Evolutionary conservation across 2,888 invertebrate genomes (phyloP).

Genomic region (Oxytorus armatus): DNA sequence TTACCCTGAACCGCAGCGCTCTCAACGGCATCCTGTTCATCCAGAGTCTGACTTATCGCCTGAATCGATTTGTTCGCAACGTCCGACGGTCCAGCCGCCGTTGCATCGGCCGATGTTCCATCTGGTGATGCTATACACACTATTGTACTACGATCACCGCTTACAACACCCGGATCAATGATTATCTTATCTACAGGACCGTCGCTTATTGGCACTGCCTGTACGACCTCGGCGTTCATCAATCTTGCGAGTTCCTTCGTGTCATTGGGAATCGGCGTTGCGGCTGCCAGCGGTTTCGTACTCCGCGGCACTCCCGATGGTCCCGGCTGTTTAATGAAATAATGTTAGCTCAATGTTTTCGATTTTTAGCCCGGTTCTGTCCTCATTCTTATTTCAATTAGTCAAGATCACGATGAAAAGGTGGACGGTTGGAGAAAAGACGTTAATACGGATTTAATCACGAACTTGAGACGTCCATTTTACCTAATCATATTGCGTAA

Average conservation of each 20-base stretch:
- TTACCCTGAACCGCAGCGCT: conserved; percentile 72
- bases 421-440: too few relatives aligned
- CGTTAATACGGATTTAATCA: too few relatives aligned
- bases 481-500: too few relatives aligned
- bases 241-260: conserved; percentile 73
- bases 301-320: conserved; percentile 5
- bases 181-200: conserved; percentile 75
- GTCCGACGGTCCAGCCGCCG: not conserved
- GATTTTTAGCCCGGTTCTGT: too few relatives aligned
- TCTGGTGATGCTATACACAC: conserved; percentile 69
- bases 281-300: conserved; percentile 26
- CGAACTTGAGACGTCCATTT: too few relatives aligned
- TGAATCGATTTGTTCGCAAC: conserved; percentile 75
- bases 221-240: conserved; percentile 77
- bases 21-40: conserved; percentile 77
- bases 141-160: conserved; percentile 74
- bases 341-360: too few relatives aligned
- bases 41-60: conserved; percentile 74
- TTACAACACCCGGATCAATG: conserved; percentile 76
- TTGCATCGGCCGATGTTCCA: not conserved
- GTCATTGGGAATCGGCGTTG: conserved; percentile 67
- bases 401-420: too few relatives aligned
- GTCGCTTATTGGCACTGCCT: conserved; percentile 74
- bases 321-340: conserved; percentile 10
- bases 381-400: too few relatives aligned